Evolutionary conservation across 2,113 vertebrate genomes (phyloP).

Genomic region (Ceratotherium simum): DNA sequence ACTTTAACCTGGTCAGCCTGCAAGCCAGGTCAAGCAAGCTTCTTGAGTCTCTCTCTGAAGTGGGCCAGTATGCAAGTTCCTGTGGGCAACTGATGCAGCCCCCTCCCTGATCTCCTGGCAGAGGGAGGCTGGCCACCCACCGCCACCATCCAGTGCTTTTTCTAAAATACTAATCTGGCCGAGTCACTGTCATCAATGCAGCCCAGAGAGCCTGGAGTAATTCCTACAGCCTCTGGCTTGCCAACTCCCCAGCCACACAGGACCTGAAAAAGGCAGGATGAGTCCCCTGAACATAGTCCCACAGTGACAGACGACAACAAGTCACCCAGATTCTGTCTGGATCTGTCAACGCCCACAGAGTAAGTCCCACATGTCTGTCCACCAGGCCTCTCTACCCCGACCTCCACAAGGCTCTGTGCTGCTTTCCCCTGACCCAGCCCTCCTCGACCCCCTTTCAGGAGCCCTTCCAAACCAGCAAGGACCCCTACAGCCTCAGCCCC

Average conservation of each 20-base stretch:
- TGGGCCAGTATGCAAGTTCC: not conserved
- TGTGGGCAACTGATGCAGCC: not conserved
- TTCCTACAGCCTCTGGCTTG: not conserved
- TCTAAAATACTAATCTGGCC: not conserved
- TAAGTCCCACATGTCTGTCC: not conserved
- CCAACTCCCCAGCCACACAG: not conserved
- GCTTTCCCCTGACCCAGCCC: not conserved
- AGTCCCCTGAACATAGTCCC: not conserved
- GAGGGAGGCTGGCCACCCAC: not conserved
- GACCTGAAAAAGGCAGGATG: not conserved
- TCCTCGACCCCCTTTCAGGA: rapidly evolving
- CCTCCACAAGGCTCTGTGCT: not conserved
- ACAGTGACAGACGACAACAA: not conserved
- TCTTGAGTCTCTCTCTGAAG: not conserved
- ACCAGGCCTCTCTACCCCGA: not conserved
- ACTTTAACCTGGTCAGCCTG: not conserved
- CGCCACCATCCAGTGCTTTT: not conserved
- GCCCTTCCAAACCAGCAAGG: not conserved
- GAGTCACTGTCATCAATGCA: not conserved
- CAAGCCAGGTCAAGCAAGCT: not conserved
- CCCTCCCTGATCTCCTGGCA: not conserved
- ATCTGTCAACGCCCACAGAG: not conserved
- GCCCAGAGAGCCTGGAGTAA: not conserved
- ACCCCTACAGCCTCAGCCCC: not conserved
- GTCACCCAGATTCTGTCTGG: not conserved